Evolutionary conservation across 2,797 vertebrate genomes (phyloP).

Genomic region (Chelidonichthys spinosus): DNA sequence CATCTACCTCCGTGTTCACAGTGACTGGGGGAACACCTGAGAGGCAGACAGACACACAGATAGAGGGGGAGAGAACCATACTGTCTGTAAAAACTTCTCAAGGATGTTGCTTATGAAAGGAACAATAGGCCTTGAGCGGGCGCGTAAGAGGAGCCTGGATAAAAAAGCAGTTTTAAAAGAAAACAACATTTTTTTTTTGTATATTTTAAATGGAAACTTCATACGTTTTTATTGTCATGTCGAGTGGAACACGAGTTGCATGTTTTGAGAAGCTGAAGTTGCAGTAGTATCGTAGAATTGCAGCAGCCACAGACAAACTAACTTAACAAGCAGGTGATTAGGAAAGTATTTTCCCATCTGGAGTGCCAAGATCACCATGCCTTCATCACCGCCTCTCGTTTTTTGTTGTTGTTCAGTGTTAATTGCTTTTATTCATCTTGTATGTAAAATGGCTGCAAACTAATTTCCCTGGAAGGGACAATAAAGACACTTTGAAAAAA

Average conservation of each 20-base stretch:
- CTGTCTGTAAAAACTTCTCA: conserved; percentile 21
- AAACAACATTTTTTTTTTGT: background rate
- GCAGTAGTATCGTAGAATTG: conserved; percentile 12
- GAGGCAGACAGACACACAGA: conserved; percentile 33
- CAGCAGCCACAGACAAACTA: conserved; percentile 21
- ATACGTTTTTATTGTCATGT: conserved; percentile 18
- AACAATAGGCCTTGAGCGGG: conserved; percentile 28
- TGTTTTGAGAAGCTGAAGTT: conserved; percentile 23
- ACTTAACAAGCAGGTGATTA: no score
- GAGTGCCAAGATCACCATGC: no score
- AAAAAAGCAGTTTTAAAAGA: conserved; percentile 12
- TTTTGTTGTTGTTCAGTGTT: no score
- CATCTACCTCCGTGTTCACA: conserved; percentile 95
- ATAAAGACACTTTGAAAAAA: background rate
- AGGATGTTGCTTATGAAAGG: conserved; percentile 20
- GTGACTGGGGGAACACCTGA: conserved; percentile 94
- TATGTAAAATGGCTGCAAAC: no score
- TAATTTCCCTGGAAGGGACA: no score
- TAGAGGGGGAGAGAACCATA: conserved; percentile 11
- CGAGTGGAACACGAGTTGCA: conserved; percentile 6
- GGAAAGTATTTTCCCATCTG: no score
- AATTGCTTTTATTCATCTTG: no score
- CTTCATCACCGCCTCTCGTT: no score
- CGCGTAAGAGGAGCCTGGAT: conserved; percentile 26
- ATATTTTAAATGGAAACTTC: conserved; percentile 15